Base-by-base conservation (phyloP, 2,797 vertebrate genomes). In the Alosa sapidissima region DNA sequence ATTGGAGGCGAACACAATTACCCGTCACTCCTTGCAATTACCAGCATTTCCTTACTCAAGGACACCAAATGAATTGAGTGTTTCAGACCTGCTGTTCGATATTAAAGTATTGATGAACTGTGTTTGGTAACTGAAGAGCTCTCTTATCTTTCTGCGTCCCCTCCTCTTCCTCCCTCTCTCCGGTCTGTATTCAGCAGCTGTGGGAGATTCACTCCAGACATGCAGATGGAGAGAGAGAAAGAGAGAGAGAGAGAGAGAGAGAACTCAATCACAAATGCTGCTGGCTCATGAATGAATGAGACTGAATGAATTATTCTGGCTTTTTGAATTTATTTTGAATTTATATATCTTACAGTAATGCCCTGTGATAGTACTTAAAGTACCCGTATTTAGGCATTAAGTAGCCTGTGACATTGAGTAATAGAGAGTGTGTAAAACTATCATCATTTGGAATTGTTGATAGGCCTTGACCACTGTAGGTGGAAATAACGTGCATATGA, bases 1-100 rank as follows among this genome's bases (percentile, higher is more conserved):
- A 78, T 24, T 81, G 82, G 36, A 93, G 92, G 91, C 91, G 87
- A 89, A 89, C 92, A 91, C 90, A 90, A 89, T 84, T 82, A 92
- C 93, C 91, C 93, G 85, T 83, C 81, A 36, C 87, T 92, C 93
- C 92, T 93, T 91, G 92, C 90, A 93, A 92, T 94, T 91, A 91
- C 93, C 92, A 92, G 92, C 93, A 93, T 94, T 93, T 93, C 92
- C 90, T 91, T 91, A 91, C 93, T 91, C 88, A 87, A 87, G 93
- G 93, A 93, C 93, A 94, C 89, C 88, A 47, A 78, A 47, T 78
- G 72, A 78, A 78, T 47, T 41, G 36, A 47, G 72, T 78, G 36
- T 47, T 47, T 45, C 19, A 78, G 72, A 78, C 72, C 72, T 78
- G 72, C 72, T 78, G 72, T 78, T 78, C 72, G 1, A 78, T 78